Evolutionary conservation across 2,888 invertebrate species (phyloP).

Genomic region (Pristionchus maxplancki): DNA sequence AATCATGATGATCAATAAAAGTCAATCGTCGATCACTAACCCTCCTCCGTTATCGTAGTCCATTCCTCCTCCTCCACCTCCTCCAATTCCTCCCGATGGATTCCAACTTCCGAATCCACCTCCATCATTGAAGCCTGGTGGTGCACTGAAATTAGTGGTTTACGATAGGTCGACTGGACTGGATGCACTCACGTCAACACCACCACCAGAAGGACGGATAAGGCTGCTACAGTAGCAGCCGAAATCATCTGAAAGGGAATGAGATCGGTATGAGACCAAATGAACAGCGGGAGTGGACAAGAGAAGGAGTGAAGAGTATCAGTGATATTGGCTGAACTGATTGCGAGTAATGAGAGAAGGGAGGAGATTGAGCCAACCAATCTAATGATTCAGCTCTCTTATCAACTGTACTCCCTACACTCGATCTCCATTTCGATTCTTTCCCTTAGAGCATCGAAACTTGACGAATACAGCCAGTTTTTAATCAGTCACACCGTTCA

Average conservation of each 20-base stretch:
- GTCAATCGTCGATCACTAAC: conserved; percentile 1
- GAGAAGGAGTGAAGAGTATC: neutral
- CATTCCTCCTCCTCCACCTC: conserved; percentile 48
- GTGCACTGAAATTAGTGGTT: neutral
- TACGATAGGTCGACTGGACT: neutral
- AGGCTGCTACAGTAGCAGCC: conserved; percentile 15
- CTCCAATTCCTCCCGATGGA: conserved; percentile 30
- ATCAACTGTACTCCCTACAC: neutral
- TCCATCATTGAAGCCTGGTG: conserved; percentile 42
- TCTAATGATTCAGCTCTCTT: neutral
- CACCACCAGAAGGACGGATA: neutral
- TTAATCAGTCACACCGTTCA: neutral
- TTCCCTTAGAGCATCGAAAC: conserved; percentile 17
- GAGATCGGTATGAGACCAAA: neutral
- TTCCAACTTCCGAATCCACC: conserved; percentile 40
- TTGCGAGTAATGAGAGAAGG: neutral
- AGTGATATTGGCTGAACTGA: conserved; percentile 42
- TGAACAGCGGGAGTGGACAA: neutral
- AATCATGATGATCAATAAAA: neutral
- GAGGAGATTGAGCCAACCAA: conserved; percentile 19
- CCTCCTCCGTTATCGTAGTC: conserved; percentile 45
- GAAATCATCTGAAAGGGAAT: conserved; percentile 23
- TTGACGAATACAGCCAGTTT: neutral
- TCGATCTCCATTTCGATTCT: conserved; percentile 19
- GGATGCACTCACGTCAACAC: conserved; percentile 31